Evolutionary conservation across 2,888 invertebrate genomes (phyloP).

Genomic region (Drosophila ustulata): DNA sequence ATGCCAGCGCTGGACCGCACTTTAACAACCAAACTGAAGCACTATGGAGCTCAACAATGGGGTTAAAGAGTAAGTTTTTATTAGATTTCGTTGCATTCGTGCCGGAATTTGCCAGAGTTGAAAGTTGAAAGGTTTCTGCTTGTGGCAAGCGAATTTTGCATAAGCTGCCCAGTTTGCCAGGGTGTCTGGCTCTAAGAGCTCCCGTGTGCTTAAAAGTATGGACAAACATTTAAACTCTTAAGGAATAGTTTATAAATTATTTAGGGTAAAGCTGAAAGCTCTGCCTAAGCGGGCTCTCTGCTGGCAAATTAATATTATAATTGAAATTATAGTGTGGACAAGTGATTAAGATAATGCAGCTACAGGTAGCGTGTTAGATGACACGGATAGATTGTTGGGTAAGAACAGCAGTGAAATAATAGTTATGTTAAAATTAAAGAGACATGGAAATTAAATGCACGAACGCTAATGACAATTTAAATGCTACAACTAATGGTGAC

Average conservation of each 20-base stretch:
- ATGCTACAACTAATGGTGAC: not conserved
- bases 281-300: not conserved
- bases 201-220: not conserved
- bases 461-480: not conserved
- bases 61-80: constrained; percentile 39
- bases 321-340: not conserved
- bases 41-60: constrained; percentile 16
- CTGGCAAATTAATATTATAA: constrained; percentile 1
- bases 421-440: not conserved
- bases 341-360: not conserved
- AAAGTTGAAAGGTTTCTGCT: not conserved
- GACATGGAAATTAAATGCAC: not conserved
- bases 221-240: constrained; percentile 1
- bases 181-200: not conserved
- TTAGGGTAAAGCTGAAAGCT: not conserved
- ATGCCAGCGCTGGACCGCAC: constrained; percentile 26
- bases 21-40: constrained; percentile 18
- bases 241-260: constrained; percentile 1
- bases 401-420: not conserved
- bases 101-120: constrained; percentile 3
- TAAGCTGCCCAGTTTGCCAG: constrained; percentile 6
- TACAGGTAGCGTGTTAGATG: not conserved
- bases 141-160: constrained; percentile 28
- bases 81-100: constrained; percentile 32
- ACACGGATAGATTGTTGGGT: not conserved